These are phyloP conservation scores for Pollenia amentaria DNA, from an alignment of 2,888 invertebrate genomes.

Conservation along the genomic window DNA sequence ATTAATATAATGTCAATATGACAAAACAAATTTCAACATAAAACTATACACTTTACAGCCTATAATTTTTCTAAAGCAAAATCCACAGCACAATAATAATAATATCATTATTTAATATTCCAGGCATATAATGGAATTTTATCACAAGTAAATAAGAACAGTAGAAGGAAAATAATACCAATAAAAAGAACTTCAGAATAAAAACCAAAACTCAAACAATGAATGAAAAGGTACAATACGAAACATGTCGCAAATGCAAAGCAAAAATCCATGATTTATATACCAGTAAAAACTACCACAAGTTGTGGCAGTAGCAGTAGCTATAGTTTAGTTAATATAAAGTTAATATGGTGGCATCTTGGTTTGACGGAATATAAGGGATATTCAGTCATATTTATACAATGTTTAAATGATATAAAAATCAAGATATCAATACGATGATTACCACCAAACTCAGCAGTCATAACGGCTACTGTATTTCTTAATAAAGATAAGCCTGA, in stretches of 20 bases:
- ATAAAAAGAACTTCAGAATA: conserved; percentile 43
- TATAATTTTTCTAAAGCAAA: conserved; percentile 62
- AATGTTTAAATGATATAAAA: conserved; percentile 52
- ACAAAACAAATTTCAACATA: conserved; percentile 71
- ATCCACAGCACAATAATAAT: conserved; percentile 35
- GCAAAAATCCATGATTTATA: conserved; percentile 69
- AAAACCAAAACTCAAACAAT: conserved; percentile 33
- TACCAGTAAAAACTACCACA: conserved; percentile 39
- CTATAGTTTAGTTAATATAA: neutral
- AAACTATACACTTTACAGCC: conserved; percentile 73
- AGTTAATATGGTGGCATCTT: neutral
- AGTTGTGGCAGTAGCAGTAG: conserved; percentile 9
- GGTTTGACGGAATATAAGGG: conserved; percentile 36
- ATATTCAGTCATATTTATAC: conserved; percentile 13
- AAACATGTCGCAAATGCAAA: conserved; percentile 69
- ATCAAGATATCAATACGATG: conserved; percentile 73
- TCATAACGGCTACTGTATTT: conserved; percentile 80
- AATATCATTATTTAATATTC: conserved; percentile 64
- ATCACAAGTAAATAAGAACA: conserved; percentile 74
- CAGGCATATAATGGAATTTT: conserved; percentile 70
- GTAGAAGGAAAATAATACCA: conserved; percentile 59
- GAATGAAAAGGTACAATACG: conserved; percentile 61
- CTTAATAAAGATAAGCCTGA: conserved; percentile 81
- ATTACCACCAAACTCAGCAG: conserved; percentile 69
- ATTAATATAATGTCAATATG: conserved; percentile 69